Evolutionary conservation across 2,888 invertebrate species (phyloP).

Genomic region (Icerya purchasi): DNA sequence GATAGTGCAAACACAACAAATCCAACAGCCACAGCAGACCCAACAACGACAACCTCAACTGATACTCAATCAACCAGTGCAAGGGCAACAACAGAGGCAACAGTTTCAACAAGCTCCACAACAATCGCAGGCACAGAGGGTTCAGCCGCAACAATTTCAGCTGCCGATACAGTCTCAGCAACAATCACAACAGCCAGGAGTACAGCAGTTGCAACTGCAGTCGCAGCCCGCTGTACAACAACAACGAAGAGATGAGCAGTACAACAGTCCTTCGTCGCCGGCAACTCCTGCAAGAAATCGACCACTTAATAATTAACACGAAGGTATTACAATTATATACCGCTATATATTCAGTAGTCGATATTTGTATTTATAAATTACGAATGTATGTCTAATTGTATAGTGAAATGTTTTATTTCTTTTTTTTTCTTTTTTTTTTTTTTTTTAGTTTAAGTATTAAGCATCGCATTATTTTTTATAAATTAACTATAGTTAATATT

Average conservation of each 20-base stretch:
- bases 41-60: constrained; percentile 15
- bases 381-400: too few species aligned
- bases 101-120: constrained; percentile 9
- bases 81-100: constrained; percentile 10
- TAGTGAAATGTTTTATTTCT: too few species aligned
- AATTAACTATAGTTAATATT: too few species aligned
- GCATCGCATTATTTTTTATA: too few species aligned
- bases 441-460: too few species aligned
- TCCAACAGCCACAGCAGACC: constrained; percentile 15
- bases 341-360: too few species aligned
- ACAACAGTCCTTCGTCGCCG: neutral
- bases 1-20: constrained; percentile 15
- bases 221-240: constrained; percentile 10
- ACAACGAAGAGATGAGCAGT: constrained; percentile 12
- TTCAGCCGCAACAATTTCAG: constrained; percentile 13
- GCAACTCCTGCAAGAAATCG: neutral
- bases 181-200: constrained; percentile 8
- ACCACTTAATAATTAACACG: too few species aligned
- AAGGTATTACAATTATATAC: too few species aligned
- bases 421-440: too few species aligned
- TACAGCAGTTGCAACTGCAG: constrained; percentile 15
- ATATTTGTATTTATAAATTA: too few species aligned
- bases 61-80: neutral
- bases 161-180: constrained; percentile 12
- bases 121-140: neutral